These are phyloP conservation scores for Glareola pratincola DNA, from an alignment of 2,113 vertebrate species.

Conservation along the genomic window DNA sequence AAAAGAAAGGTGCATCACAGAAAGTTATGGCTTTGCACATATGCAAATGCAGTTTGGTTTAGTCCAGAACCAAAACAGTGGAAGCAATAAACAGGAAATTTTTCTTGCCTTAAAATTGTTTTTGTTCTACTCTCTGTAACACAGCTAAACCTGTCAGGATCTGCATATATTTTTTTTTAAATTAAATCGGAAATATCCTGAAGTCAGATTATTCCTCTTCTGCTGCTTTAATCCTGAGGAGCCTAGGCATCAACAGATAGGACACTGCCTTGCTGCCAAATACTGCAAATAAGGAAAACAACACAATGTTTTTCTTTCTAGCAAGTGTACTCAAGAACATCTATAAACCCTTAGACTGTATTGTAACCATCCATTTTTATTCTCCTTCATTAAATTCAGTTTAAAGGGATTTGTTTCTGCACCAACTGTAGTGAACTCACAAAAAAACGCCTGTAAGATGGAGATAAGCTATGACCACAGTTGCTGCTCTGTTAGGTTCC, in stretches of 20 bases:
- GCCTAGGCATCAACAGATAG: not conserved
- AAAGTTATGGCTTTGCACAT: not conserved
- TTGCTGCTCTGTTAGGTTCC: conserved; percentile 71
- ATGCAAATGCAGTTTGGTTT: not conserved
- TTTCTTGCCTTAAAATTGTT: not conserved
- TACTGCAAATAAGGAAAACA: not conserved
- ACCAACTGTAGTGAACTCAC: conserved; percentile 18
- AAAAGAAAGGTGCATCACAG: not conserved
- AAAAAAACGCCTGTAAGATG: conserved; percentile 26
- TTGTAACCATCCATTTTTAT: not conserved
- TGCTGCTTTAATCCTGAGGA: not conserved
- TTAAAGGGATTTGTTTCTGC: conserved; percentile 59
- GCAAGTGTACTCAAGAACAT: not conserved
- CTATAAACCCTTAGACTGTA: not conserved
- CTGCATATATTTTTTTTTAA: not conserved
- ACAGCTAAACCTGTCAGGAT: not conserved
- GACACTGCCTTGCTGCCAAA: not conserved
- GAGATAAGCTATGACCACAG: conserved; percentile 68
- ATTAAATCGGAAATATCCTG: not conserved
- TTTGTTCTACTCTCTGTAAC: not conserved
- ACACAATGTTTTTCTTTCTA: not conserved
- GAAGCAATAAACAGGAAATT: not conserved
- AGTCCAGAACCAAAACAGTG: not conserved
- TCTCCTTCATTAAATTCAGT: conserved; percentile 29
- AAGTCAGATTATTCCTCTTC: not conserved